phyloP scores from a whole-genome alignment of 2,113 vertebrate species.

The Hippocampus barbouri region DNA sequence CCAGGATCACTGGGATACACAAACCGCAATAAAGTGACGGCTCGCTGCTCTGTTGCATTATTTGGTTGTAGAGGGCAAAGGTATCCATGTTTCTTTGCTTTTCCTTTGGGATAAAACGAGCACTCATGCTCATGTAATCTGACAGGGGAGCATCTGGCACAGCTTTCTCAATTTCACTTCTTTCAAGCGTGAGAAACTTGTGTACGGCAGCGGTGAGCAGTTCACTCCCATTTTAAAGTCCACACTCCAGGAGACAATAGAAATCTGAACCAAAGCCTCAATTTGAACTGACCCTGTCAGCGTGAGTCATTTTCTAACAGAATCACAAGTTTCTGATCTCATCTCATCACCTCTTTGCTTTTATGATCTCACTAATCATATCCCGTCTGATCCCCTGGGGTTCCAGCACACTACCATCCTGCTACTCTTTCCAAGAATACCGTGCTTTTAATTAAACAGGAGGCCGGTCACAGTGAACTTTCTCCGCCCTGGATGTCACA shows the following conservation, averaged over 20 bases:
- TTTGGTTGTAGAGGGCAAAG: conserved; percentile 10
- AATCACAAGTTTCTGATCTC: conserved; percentile 52
- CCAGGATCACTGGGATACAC: too few relatives aligned
- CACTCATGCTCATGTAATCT: conserved; percentile 11
- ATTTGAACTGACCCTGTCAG: conserved; percentile 55
- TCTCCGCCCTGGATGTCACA: conserved; percentile 10
- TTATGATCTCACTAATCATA: conserved; percentile 68
- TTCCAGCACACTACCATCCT: conserved; percentile 64
- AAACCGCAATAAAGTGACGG: too few relatives aligned
- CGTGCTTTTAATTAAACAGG: conserved; percentile 68
- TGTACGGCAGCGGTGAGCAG: conserved; percentile 7
- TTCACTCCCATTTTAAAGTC: conserved; percentile 21
- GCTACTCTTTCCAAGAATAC: conserved; percentile 63
- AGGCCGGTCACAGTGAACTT: conserved; percentile 56
- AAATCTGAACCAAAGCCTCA: conserved; percentile 58
- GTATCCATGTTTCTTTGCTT: conserved; percentile 28
- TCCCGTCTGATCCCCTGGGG: conserved; percentile 60
- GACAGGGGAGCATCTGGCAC: conserved; percentile 12
- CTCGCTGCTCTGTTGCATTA: not conserved
- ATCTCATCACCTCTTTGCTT: conserved; percentile 59
- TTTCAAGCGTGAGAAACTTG: conserved; percentile 5
- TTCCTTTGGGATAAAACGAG: conserved; percentile 11
- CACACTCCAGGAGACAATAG: conserved; percentile 32
- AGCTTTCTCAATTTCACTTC: conserved; percentile 9
- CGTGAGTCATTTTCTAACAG: conserved; percentile 49